Evolutionary conservation across 2,888 invertebrate genomes (phyloP), one percentile per base, ranked within the genome.

Genomic region (Linnaemya tessellans): DNA sequence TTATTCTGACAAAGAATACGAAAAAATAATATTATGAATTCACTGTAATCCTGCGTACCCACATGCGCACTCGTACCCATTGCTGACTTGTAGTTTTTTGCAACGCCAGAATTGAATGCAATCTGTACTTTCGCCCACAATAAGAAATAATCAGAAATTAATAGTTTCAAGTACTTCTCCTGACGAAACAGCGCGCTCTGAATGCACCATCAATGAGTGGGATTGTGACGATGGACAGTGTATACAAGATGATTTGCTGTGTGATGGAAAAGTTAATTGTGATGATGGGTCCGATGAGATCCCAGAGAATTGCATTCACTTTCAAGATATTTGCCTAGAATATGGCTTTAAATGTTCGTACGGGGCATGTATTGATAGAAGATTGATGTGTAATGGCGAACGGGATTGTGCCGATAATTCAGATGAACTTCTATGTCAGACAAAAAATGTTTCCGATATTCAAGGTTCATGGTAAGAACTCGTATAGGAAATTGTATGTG

Each of bases 301-400:
- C 9, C 87, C 89, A 0, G 73, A 88, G 51, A 84, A 82, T 11
- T 92, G 92, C 58, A 86, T 90, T 13, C 86, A 90, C n/a, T 35
- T 84, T 0, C 70, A 64, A n/a, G 46, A 46, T 0, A 56, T 88
- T 84, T 95, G 95, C 88, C 93, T 93, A 0, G 84, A 90, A 0
- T 94, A 93, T 87, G 93, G 94, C 43, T 91, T 90, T 80, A 88
- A 88, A 22, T 92, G 92, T 80, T 88, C 88, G 3, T 92, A 92
- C 11, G 92, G 92, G 0, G 92, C 89, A 0, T 90, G 90, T 54
- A 88, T 90, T 22, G 35, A 68, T 3, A 87, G 87, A 0, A 58
- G 18, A 0, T 75, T 82, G 0, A 67, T 58, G 67, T 90, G 90
- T 49, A 87, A 90, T 84, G 84, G 87, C 1, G 25, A 49, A 0